Conservation (phyloP, 2,888 invertebrate genomes). For the Amphiduros pacificus region DNA sequence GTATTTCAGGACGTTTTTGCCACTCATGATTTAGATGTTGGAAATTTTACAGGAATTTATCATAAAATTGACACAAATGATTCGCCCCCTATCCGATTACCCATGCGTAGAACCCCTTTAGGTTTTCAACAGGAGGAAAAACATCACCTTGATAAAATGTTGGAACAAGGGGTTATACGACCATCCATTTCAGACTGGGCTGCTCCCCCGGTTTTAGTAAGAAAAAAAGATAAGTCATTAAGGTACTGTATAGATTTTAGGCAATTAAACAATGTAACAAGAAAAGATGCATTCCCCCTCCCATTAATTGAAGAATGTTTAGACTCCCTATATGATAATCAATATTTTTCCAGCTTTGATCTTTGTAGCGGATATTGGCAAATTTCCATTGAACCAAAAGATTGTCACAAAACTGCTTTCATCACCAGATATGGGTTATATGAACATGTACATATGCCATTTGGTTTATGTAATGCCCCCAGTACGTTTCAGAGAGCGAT, state of each 20-base stretch:
- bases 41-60: too few relatives aligned
- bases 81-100: neutral
- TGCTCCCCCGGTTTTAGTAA: neutral
- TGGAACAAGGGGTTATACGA: neutral
- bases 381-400: neutral
- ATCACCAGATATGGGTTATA: constrained; percentile 6
- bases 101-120: neutral
- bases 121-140: neutral
- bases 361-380: constrained; percentile 8
- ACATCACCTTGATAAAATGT: neutral
- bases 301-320: constrained; percentile 20
- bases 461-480: constrained; percentile 5
- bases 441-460: neutral
- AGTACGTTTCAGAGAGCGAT: constrained; percentile 3
- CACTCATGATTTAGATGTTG: too few relatives aligned
- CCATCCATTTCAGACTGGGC: neutral
- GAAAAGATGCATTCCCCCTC: constrained; percentile 22
- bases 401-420: constrained; percentile 14
- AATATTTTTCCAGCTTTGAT: constrained; percentile 30
- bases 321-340: constrained; percentile 19
- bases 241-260: constrained; percentile 30
- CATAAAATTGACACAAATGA: neutral
- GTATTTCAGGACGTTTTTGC: too few relatives aligned
- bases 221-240: constrained; percentile 16
- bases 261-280: constrained; percentile 23